Percentiles rank a stretch among this genome's conserved stretches.
Conservation (phyloP, 2,888 invertebrate species). For the Tolmerus cingulatus region DNA sequence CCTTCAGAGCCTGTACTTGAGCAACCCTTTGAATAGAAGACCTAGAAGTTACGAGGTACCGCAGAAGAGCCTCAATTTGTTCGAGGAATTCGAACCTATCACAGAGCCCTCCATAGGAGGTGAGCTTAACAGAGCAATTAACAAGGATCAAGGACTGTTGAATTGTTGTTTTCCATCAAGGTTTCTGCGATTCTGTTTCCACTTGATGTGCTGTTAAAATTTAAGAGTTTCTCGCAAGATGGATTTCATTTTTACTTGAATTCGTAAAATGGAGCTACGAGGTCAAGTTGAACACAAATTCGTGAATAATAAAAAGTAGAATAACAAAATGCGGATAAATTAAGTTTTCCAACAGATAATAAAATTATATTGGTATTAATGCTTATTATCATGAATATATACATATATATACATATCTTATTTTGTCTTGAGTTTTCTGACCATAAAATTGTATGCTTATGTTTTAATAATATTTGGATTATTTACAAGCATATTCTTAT, state of each 20-base stretch:
- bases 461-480: too few relatives aligned
- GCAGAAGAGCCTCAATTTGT: background rate
- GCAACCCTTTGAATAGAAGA: background rate
- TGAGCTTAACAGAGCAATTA: background rate
- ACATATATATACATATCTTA: too few relatives aligned
- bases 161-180: background rate
- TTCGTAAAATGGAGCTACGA: background rate
- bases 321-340: background rate
- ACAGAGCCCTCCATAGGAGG: background rate
- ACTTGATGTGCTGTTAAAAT: background rate
- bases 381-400: too few relatives aligned
- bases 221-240: background rate
- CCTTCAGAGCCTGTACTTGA: background rate
- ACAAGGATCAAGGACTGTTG: background rate
- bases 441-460: too few relatives aligned
- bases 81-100: background rate
- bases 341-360: background rate
- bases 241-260: slow-evolving; percentile 1
- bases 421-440: too few relatives aligned
- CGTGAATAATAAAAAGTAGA: background rate
- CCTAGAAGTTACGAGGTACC: background rate
- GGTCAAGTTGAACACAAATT: background rate
- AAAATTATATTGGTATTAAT: too few relatives aligned
- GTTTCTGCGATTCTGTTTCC: background rate
- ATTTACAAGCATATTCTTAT: too few relatives aligned